A percentile compares a stretch with the other conserved stretches of the same genome.
Evolutionary conservation across 2,797 vertebrate genomes (phyloP).

Genomic region (Sebastes trivittatus): DNA sequence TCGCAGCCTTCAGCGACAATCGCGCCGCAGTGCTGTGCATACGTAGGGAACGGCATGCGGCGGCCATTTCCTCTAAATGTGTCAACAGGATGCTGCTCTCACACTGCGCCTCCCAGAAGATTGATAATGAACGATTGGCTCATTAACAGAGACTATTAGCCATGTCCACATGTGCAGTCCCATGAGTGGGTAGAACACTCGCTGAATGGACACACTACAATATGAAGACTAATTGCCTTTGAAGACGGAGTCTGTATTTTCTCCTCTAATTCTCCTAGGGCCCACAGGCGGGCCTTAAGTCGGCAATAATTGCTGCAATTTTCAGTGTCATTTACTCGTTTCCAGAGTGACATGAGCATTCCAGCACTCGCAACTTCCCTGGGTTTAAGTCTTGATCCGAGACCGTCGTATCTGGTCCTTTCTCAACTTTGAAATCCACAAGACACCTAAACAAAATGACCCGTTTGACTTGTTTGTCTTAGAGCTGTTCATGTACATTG

Average conservation of each 20-base stretch:
- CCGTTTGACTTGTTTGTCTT: background rate
- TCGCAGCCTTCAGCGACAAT: conserved; percentile 64
- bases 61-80: conserved; percentile 76
- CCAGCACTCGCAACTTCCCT: background rate
- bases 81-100: conserved; percentile 80
- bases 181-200: conserved; percentile 79
- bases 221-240: conserved; percentile 88
- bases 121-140: conserved; percentile 88
- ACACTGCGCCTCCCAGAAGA: conserved; percentile 80
- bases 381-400: background rate
- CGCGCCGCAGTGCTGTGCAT: conserved; percentile 50
- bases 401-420: background rate
- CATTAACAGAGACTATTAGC: conserved; percentile 88
- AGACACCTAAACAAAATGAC: background rate
- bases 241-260: conserved; percentile 79
- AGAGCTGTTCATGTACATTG: background rate
- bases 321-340: conserved; percentile 69
- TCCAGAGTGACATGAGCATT: conserved; percentile 54
- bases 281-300: conserved; percentile 65
- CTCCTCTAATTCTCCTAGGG: conserved; percentile 75
- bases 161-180: conserved; percentile 84
- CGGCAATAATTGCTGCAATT: conserved; percentile 73
- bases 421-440: conserved; percentile 20
- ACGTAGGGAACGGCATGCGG: conserved; percentile 50
- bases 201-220: conserved; percentile 83